Evolutionary conservation across 2,888 invertebrate species (phyloP), one percentile per base, ranked within the genome.

Genomic region (Machimus rusticus): DNA sequence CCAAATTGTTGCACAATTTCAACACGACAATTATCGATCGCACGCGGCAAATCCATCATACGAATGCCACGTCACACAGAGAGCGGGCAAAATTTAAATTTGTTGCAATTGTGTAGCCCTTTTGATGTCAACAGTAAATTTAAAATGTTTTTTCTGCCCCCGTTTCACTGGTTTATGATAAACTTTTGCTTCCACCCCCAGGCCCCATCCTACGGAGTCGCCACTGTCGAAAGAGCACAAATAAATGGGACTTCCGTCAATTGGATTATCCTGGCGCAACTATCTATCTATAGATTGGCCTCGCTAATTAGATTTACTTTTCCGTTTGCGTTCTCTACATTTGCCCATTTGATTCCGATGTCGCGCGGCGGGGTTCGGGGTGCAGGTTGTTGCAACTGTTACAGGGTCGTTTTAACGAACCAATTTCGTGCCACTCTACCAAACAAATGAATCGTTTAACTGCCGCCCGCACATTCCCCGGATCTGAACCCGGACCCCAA

Each of bases 381-480:
- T 0, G 28, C 23, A 3, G 66, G 66, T 66, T n/a, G 19, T 66
- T 66, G 66, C 66, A 66, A 66, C 66, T 66, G 23, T n/a, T 66
- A 66, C 66, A 66, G 66, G 66, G 28, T 19, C 28, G 31, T 34
- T 79, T 79, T 79, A 79, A 79, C 79, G 79, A 79, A 28, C 79
- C 23, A 79, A 79, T 46, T 79, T 79, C n/a, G 79, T 79, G 79
- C 51, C 79, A 79, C 51, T 46, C 28, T 46, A 28, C 79, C 51
- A 79, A 79, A 79, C 51, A 79, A 79, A 79, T 55, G 79, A 79
- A 79, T 31, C 79, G 39, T 79, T 79, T 79, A 79, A 79, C 23
- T 28, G 23, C 19, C 23, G 2, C 66, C 28, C 57, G 19, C 23
- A 57, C 57, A 23, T 23, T n/a, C 23, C 28, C 66, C 66, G 6